Conservation (phyloP, 2,113 vertebrate species). For the Verasper variegatus region DNA sequence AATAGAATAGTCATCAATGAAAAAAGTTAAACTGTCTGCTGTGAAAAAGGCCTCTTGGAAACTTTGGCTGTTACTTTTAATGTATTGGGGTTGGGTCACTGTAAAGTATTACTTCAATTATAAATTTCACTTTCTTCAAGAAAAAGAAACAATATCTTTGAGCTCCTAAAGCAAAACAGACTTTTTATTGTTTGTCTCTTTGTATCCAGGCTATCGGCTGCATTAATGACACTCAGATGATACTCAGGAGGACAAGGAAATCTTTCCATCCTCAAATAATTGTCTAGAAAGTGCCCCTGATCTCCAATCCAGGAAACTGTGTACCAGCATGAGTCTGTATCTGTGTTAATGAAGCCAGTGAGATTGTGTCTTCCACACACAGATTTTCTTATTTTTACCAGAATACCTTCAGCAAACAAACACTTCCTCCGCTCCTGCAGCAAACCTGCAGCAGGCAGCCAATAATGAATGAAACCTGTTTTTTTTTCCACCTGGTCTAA, state of each 20-base stretch:
- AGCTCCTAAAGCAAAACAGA: background rate
- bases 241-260: background rate
- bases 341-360: background rate
- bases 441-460: conserved; percentile 37
- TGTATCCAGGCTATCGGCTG: background rate
- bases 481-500: conserved; percentile 24
- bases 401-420: conserved; percentile 34
- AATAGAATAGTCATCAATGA: background rate
- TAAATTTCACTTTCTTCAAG: background rate
- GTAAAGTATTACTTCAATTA: background rate
- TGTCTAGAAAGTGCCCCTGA: background rate
- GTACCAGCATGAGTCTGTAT: background rate
- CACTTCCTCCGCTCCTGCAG: conserved; percentile 31
- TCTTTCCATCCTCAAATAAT: conserved; percentile 7
- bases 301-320: background rate
- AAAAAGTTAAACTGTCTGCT: background rate
- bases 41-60: background rate
- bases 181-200: background rate
- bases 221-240: background rate
- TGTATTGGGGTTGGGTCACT: background rate
- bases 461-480: conserved; percentile 40
- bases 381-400: conserved; percentile 29
- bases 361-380: conserved; percentile 5
- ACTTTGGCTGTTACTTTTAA: background rate
- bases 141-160: background rate